A percentile compares a stretch with the other conserved stretches of the same genome.
Evolutionary conservation across 2,797 vertebrate genomes (phyloP).

Genomic region (Poeciliopsis paucimaculata): DNA sequence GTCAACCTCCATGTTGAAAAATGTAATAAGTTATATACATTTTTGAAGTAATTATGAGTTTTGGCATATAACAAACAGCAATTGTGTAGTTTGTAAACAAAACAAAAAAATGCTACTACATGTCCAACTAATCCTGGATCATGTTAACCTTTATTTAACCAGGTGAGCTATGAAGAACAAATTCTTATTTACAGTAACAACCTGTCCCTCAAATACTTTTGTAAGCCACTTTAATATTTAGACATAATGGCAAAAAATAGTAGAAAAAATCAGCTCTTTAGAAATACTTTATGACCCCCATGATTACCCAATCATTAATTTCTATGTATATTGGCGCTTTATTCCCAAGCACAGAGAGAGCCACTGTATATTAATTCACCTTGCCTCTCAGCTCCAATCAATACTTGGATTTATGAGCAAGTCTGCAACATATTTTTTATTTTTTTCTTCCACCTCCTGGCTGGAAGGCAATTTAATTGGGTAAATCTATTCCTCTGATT

Average conservation of each 20-base stretch:
- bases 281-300: slow-evolving; percentile 26
- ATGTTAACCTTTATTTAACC: too few relatives aligned
- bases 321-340: slow-evolving; percentile 25
- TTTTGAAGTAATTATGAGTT: too few relatives aligned
- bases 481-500: slow-evolving; percentile 78
- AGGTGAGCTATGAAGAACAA: too few relatives aligned
- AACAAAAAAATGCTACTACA: too few relatives aligned
- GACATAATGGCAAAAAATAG: neutral
- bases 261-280: neutral
- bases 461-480: slow-evolving; percentile 75
- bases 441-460: slow-evolving; percentile 46
- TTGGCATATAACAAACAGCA: too few relatives aligned
- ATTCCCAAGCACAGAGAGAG: slow-evolving; percentile 34
- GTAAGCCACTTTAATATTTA: neutral
- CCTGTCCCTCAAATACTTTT: neutral
- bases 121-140: too few relatives aligned
- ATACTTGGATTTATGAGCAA: slow-evolving; percentile 74
- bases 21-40: too few relatives aligned
- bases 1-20: too few relatives aligned
- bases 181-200: too few relatives aligned
- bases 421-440: slow-evolving; percentile 57
- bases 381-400: slow-evolving; percentile 63
- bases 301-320: slow-evolving; percentile 36
- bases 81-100: too few relatives aligned
- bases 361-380: slow-evolving; percentile 57